A percentile compares a stretch with the other conserved stretches of the same genome.
Evolutionary conservation across 2,797 vertebrate species (phyloP).

Genomic region (Xenopus petersii): DNA sequence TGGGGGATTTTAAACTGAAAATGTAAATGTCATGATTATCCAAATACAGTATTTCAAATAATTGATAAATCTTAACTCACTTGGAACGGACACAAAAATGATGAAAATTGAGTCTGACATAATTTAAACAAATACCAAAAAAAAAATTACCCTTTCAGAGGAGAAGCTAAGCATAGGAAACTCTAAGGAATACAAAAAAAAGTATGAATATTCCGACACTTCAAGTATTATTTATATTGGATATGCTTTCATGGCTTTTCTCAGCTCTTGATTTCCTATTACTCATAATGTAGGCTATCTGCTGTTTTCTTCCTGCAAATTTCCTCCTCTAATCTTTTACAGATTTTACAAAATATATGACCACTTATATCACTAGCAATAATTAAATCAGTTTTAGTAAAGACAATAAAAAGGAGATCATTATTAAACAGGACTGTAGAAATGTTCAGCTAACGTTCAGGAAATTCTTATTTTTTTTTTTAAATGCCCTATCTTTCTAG

Average conservation of each 20-base stretch:
- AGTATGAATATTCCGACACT: constrained; percentile 27
- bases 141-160: background rate
- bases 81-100: constrained; percentile 30
- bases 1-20: constrained; percentile 22
- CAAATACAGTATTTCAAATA: constrained; percentile 35
- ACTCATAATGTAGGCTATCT: constrained; percentile 1
- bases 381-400: no score
- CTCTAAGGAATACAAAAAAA: constrained; percentile 35
- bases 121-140: constrained; percentile 32
- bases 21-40: constrained; percentile 40
- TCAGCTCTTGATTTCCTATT: background rate
- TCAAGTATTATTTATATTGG: constrained; percentile 29
- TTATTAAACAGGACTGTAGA: no score
- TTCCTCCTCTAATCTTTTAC: background rate
- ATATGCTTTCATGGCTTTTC: constrained; percentile 8
- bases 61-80: constrained; percentile 35
- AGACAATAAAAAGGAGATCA: no score
- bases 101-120: constrained; percentile 48
- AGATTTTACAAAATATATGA: no score
- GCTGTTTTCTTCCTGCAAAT: background rate
- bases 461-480: no score
- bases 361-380: no score
- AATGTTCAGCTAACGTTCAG: no score
- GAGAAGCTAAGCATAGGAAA: constrained; percentile 27
- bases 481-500: no score